Evolutionary conservation across 2,888 invertebrate species (phyloP).

Genomic region (Polia nebulosa): DNA sequence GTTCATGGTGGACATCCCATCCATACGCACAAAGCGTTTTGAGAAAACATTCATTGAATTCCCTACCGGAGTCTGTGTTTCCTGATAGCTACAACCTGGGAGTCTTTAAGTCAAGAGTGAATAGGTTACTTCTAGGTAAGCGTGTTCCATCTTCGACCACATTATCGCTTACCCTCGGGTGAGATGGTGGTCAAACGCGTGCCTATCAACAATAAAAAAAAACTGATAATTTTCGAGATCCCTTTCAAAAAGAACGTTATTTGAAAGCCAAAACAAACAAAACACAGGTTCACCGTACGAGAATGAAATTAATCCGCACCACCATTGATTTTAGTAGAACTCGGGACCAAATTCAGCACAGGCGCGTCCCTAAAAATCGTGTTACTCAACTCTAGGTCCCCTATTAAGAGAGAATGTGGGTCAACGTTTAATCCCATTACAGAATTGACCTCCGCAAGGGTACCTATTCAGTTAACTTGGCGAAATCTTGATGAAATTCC

Average conservation of each 20-base stretch:
- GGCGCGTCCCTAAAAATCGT: constrained; percentile 59
- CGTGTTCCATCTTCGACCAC: too few species aligned
- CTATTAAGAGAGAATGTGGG: constrained; percentile 73
- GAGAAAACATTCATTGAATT: too few species aligned
- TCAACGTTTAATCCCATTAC: constrained; percentile 78
- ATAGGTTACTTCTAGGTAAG: too few species aligned
- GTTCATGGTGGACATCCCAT: too few species aligned
- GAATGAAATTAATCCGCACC: constrained; percentile 28
- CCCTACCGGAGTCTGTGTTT: too few species aligned
- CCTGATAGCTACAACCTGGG: too few species aligned
- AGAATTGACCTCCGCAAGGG: constrained; percentile 67
- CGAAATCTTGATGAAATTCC: constrained; percentile 68
- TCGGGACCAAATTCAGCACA: constrained; percentile 39
- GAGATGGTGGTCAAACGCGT: too few species aligned
- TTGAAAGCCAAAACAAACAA: constrained; percentile 10
- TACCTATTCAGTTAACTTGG: constrained; percentile 68
- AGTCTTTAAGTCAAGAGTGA: too few species aligned
- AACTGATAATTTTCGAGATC: not conserved
- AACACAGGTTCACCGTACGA: not conserved
- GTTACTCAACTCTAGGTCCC: constrained; percentile 62
- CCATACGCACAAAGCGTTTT: too few species aligned
- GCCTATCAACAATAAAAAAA: too few species aligned
- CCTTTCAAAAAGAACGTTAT: not conserved
- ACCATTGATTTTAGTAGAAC: constrained; percentile 30
- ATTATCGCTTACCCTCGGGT: too few species aligned